Conservation (phyloP, 2,113 vertebrate genomes). For the Corvus cornix region DNA sequence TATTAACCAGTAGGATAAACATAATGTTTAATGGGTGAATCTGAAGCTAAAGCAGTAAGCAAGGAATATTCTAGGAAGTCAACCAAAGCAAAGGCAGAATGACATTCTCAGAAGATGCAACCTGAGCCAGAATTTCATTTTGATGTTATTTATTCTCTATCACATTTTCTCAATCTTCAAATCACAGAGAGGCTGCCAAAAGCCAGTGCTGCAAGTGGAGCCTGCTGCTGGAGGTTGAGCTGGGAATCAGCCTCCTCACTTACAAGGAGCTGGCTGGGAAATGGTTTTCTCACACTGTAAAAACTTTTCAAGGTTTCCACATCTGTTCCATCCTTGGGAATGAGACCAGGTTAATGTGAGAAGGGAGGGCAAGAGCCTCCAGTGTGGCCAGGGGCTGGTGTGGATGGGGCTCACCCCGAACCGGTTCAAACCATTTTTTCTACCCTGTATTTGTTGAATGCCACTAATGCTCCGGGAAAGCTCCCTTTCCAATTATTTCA, state of each 20-base stretch:
- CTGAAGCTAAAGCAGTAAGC: background rate
- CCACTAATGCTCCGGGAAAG: background rate
- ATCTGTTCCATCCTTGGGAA: background rate
- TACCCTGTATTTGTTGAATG: background rate
- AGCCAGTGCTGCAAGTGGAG: background rate
- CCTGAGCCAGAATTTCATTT: background rate
- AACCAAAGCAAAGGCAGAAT: background rate
- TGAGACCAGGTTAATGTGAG: background rate
- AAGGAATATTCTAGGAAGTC: background rate
- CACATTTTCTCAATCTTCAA: conserved; percentile 22
- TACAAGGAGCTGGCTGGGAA: background rate
- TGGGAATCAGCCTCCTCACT: background rate
- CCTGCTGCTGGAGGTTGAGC: background rate
- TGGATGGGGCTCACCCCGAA: background rate
- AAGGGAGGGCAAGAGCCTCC: background rate
- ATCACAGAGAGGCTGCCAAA: conserved; percentile 1
- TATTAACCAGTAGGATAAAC: background rate
- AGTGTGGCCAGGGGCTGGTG: background rate
- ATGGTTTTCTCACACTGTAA: background rate
- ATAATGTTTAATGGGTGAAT: background rate
- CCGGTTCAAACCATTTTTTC: background rate
- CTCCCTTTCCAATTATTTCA: background rate
- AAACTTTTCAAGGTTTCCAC: background rate
- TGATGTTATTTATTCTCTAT: conserved; percentile 1
- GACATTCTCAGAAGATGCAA: background rate